phyloP scores from a whole-genome alignment of 2,113 vertebrate genomes.

The Xiphophorus maculatus region DNA sequence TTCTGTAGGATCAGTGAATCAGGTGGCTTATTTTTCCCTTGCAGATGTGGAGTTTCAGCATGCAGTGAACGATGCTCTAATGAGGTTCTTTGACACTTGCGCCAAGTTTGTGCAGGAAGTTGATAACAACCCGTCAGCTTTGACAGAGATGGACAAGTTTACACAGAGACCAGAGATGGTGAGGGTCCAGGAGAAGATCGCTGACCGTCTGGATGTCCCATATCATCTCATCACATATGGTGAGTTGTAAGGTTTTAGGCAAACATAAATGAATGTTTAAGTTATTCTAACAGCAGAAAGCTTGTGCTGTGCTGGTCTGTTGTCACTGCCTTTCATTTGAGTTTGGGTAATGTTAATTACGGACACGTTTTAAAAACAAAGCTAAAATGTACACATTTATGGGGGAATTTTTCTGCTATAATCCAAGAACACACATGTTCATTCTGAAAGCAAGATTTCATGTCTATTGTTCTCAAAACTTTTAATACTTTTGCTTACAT shows the following conservation, averaged over 20 bases:
- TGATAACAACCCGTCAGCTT: constrained; percentile 74
- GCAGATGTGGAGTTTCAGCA: constrained; percentile 79
- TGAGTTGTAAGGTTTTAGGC: constrained; percentile 41
- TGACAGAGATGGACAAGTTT: constrained; percentile 85
- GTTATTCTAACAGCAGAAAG: no score
- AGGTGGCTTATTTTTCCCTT: accelerated
- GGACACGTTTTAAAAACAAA: background rate
- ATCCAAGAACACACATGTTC: no score
- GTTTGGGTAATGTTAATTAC: background rate
- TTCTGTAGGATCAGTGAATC: background rate
- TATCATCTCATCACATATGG: constrained; percentile 82
- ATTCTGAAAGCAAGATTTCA: no score
- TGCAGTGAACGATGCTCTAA: constrained; percentile 85
- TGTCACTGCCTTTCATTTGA: no score
- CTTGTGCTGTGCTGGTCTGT: no score
- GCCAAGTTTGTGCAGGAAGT: constrained; percentile 85
- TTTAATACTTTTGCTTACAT: no score
- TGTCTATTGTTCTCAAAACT: no score
- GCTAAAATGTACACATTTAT: background rate
- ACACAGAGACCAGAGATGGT: constrained; percentile 89
- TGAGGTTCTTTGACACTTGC: constrained; percentile 93
- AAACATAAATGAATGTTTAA: no score
- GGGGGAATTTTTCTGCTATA: no score
- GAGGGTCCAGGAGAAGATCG: constrained; percentile 85
- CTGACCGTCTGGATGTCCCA: constrained; percentile 80